These are phyloP conservation scores for Drosophila pectinifera DNA, from an alignment of 1,140 invertebrate species.

Conservation along the genomic window DNA sequence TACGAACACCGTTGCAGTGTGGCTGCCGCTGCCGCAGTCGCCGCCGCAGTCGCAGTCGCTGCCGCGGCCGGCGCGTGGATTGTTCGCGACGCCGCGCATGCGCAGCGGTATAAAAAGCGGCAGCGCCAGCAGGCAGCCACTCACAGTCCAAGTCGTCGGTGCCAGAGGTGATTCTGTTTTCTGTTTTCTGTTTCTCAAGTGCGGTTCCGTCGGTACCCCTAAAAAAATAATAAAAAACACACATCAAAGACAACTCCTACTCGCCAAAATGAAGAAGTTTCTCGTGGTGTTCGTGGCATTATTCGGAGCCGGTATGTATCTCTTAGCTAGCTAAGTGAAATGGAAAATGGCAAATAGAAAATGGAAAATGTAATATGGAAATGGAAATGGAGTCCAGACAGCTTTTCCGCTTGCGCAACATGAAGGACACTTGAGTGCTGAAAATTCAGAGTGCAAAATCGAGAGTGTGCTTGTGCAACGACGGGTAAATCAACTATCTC, in stretches of 20 bases:
- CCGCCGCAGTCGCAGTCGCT: neutral
- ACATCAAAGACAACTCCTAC: constrained; percentile 21
- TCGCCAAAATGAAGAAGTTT: constrained; percentile 84
- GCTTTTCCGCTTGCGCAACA: constrained; percentile 69
- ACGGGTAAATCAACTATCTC: constrained; percentile 73
- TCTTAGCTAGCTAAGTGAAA: constrained; percentile 66
- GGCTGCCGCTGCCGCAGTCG: constrained; percentile 15
- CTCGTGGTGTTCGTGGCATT: constrained; percentile 84
- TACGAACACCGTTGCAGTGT: constrained; percentile 68
- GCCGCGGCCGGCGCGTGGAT: constrained; percentile 53
- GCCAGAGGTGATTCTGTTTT: constrained; percentile 71
- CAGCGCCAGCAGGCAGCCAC: constrained; percentile 80
- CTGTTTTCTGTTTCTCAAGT: constrained; percentile 73
- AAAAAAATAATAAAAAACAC: constrained; percentile 29
- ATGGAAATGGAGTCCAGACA: constrained; percentile 6
- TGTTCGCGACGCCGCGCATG: constrained; percentile 79
- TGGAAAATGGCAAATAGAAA: constrained; percentile 22
- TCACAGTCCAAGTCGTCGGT: constrained; percentile 84
- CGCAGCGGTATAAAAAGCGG: constrained; percentile 85
- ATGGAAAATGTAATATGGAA: constrained; percentile 6
- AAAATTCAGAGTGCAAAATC: constrained; percentile 60
- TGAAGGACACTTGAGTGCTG: constrained; percentile 73
- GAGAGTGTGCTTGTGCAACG: constrained; percentile 79
- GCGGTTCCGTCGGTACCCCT: constrained; percentile 63
- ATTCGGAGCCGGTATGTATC: constrained; percentile 85